These are phyloP conservation scores for Molanna angustata DNA, from an alignment of 2,888 invertebrate species.

Conservation along the genomic window DNA sequence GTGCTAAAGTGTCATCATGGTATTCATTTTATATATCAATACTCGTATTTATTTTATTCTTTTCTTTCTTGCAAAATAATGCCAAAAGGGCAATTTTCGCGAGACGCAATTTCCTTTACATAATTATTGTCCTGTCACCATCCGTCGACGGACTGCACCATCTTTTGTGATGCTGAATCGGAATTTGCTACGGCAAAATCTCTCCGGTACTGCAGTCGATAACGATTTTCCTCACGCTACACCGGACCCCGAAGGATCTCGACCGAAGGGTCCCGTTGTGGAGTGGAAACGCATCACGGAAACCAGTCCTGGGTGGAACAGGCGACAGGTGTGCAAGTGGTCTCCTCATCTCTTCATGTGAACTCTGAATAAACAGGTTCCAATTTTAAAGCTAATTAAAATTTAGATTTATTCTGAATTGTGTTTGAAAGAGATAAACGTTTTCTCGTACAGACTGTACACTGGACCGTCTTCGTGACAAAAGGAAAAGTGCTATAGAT, in stretches of 20 bases:
- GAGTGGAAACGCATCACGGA: background rate
- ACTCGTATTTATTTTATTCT: too few species aligned
- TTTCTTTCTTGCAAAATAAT: too few species aligned
- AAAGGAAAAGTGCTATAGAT: too few species aligned
- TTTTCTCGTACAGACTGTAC: too few species aligned
- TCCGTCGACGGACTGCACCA: background rate
- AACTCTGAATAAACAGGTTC: background rate
- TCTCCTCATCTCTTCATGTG: background rate
- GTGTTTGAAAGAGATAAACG: background rate
- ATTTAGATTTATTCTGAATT: background rate
- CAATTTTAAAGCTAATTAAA: background rate
- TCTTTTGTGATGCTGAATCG: background rate
- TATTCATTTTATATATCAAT: too few species aligned
- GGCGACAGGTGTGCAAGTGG: background rate
- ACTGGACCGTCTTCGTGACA: too few species aligned
- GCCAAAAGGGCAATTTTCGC: too few species aligned
- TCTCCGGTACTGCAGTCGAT: background rate
- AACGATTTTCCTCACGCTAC: background rate
- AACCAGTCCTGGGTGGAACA: background rate
- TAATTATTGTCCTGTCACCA: too few species aligned
- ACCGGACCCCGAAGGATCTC: background rate
- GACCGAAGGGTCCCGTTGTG: background rate
- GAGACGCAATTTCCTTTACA: too few species aligned
- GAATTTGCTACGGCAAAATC: background rate
- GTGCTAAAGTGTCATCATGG: too few species aligned